A percentile compares a stretch with the other conserved stretches of the same genome.
These are phyloP conservation scores for Antedon mediterranea DNA, from an alignment of 53 echinoderm and acorn worm species.

Conservation along the genomic window DNA sequence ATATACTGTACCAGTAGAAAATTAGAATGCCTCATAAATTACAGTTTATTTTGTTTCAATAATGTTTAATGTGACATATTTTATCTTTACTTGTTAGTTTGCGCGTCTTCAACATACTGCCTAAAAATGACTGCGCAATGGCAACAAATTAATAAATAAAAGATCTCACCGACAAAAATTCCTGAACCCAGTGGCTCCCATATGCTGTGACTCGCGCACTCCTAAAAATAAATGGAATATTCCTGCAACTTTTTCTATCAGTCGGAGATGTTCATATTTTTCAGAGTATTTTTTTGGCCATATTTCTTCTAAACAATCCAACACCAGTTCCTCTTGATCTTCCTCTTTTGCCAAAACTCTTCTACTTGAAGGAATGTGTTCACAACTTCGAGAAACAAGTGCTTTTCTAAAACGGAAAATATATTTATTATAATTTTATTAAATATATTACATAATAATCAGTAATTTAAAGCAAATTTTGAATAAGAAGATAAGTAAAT, in stretches of 20 bases:
- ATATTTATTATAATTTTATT: no score
- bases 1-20: no score
- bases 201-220: constrained; percentile 39
- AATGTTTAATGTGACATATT: no score
- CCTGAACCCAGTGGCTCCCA: constrained; percentile 72
- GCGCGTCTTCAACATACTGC: no score
- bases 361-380: background rate
- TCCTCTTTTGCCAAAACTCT: constrained; percentile 1
- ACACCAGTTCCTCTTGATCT: constrained; percentile 20
- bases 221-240: constrained; percentile 60
- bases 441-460: no score
- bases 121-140: no score
- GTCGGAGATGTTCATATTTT: constrained; percentile 40
- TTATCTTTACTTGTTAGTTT: no score
- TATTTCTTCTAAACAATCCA: constrained; percentile 64
- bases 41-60: no score
- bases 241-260: constrained; percentile 57
- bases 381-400: background rate
- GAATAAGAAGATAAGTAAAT: no score
- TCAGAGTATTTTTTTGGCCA: constrained; percentile 54
- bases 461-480: no score
- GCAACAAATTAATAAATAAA: background rate
- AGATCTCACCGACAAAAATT: constrained; percentile 57
- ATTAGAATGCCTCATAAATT: no score
- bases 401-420: no score